Percentiles rank a stretch among this genome's conserved stretches.
phyloP scores from a whole-genome alignment of 2,888 invertebrate species.

The Heliconius ismenius region DNA sequence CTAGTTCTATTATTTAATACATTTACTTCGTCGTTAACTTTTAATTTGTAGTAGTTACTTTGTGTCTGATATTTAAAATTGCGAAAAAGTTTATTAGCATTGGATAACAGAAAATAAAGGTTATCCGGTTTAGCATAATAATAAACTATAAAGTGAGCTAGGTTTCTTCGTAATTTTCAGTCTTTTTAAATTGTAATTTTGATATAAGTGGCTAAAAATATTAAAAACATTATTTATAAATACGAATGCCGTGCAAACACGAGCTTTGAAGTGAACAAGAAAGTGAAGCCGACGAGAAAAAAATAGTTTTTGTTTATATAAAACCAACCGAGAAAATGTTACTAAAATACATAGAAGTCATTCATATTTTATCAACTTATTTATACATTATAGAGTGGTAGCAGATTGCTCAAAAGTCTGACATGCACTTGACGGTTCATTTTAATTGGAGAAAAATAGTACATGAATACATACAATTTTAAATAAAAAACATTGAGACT shows the following conservation, averaged over 20 bases:
- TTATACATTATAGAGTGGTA: conserved; percentile 5
- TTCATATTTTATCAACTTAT: conserved; percentile 10
- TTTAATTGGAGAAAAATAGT: conserved; percentile 16
- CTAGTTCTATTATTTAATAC: too few relatives aligned
- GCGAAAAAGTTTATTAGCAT: too few relatives aligned
- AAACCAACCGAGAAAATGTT: neutral
- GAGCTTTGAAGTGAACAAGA: neutral
- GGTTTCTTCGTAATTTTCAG: neutral
- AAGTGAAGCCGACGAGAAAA: neutral
- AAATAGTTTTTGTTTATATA: neutral
- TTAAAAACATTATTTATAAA: too few relatives aligned
- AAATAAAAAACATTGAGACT: neutral
- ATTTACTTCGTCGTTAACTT: too few relatives aligned
- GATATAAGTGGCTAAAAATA: neutral
- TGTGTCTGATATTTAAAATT: too few relatives aligned
- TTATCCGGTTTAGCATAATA: too few relatives aligned
- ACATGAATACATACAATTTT: conserved; percentile 9
- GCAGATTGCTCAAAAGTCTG: conserved; percentile 11
- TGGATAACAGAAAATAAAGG: too few relatives aligned
- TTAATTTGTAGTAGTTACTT: too few relatives aligned
- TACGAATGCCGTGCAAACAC: neutral
- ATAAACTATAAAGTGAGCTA: too few relatives aligned
- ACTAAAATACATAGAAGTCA: neutral
- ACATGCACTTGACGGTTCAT: conserved; percentile 14
- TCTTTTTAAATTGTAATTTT: neutral